Conservation (phyloP, 2,113 vertebrate genomes). For the Oryzias curvinotus region DNA sequence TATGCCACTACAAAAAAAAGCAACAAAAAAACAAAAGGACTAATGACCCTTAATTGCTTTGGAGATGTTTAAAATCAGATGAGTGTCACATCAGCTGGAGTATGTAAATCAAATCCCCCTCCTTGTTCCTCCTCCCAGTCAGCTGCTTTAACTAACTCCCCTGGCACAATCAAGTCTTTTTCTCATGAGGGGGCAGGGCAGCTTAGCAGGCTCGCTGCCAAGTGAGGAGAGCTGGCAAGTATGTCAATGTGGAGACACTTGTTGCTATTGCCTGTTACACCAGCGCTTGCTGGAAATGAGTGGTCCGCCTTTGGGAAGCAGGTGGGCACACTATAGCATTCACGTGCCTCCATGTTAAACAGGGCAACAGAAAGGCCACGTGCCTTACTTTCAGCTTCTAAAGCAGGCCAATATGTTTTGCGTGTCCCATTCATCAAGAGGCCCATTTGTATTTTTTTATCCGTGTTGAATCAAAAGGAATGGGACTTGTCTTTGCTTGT, state of each 20-base stretch:
- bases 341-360: slow-evolving; percentile 62
- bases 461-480: slow-evolving; percentile 56
- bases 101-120: slow-evolving; percentile 79
- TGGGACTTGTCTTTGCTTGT: slow-evolving; percentile 34
- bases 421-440: slow-evolving; percentile 69
- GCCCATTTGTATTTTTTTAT: slow-evolving; percentile 75
- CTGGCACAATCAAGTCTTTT: slow-evolving; percentile 80
- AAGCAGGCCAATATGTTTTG: slow-evolving; percentile 53
- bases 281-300: slow-evolving; percentile 54
- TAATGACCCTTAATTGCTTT: slow-evolving; percentile 81
- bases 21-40: slow-evolving; percentile 75
- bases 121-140: slow-evolving; percentile 37
- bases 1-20: slow-evolving; percentile 36
- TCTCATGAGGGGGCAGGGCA: slow-evolving; percentile 72
- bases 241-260: slow-evolving; percentile 79
- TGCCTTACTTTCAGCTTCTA: slow-evolving; percentile 45
- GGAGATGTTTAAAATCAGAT: slow-evolving; percentile 78
- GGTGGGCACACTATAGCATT: slow-evolving; percentile 64
- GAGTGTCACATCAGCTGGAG: slow-evolving; percentile 75
- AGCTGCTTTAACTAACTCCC: slow-evolving; percentile 59
- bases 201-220: slow-evolving; percentile 76
- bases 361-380: slow-evolving; percentile 48
- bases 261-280: slow-evolving; percentile 78
- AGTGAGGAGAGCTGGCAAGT: slow-evolving; percentile 75
- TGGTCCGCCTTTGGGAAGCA: slow-evolving; percentile 40